phyloP scores from a whole-genome alignment of 2,888 invertebrate species.

The Tromatobia lineatoria region DNA sequence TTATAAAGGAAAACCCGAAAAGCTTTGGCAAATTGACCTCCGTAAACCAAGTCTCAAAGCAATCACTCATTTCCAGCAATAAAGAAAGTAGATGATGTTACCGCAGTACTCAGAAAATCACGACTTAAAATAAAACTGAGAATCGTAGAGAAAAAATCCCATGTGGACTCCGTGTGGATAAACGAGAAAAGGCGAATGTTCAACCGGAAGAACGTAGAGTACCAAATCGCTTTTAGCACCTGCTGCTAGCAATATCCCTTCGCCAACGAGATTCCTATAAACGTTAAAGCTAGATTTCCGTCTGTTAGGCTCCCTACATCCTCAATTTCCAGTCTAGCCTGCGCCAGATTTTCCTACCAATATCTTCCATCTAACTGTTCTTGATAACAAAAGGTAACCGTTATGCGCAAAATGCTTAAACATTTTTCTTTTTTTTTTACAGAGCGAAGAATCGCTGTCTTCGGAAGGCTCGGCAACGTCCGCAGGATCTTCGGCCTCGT shows the following conservation, averaged over 20 bases:
- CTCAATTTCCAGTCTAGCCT: neutral
- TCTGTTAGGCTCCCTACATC: neutral
- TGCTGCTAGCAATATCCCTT: slow-evolving; percentile 44
- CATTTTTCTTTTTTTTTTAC: slow-evolving; percentile 73
- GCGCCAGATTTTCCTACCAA: neutral
- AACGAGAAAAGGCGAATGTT: slow-evolving; percentile 1
- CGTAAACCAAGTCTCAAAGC: neutral
- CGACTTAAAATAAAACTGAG: slow-evolving; percentile 7
- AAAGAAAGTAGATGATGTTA: neutral
- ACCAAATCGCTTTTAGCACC: slow-evolving; percentile 38
- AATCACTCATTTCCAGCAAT: slow-evolving; percentile 5
- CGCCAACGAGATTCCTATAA: slow-evolving; percentile 32
- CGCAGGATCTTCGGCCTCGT: slow-evolving; percentile 80
- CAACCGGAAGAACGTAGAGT: neutral
- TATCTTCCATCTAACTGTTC: neutral
- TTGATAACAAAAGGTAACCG: neutral
- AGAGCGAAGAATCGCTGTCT: slow-evolving; percentile 90
- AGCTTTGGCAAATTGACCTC: slow-evolving; percentile 37
- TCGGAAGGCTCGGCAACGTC: slow-evolving; percentile 87
- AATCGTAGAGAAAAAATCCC: slow-evolving; percentile 39
- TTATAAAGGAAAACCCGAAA: slow-evolving; percentile 20
- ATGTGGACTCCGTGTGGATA: slow-evolving; percentile 20
- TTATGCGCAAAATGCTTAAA: neutral
- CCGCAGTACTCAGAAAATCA: slow-evolving; percentile 4
- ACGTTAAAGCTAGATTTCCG: slow-evolving; percentile 8